Evolutionary conservation across 2,113 vertebrate species (phyloP), one percentile per base, ranked within the genome.

Genomic region (Mesoclemmys tuberculata): DNA sequence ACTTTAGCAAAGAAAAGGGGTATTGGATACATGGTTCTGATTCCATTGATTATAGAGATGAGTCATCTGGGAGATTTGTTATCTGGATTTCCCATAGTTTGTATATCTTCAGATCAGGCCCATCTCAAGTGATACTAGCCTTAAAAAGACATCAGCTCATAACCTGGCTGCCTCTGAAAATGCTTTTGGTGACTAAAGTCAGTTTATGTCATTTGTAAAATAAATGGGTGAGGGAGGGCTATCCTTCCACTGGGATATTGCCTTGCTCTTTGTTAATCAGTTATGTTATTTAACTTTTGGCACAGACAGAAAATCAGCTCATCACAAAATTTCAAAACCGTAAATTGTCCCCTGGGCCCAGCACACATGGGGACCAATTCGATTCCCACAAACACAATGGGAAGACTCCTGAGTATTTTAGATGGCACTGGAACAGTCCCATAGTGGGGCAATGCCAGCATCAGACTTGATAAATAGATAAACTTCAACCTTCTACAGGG

Each of bases 251-350:
- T 90, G 77, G 81, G 77, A 75, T 75, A 93, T 89, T 61, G 22
- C 10, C 89, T 64, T 87, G 82, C 51, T 80, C 85, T 24, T 83
- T 48, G 19, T 89, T 77, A 90, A 79, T 95, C 92, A 95, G 58
- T 84, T 86, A 58, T 44, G 46, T 61, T 68, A 93, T 87, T 44
- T 44, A 75, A 10, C 24, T 46, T 75, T 74, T 41, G 19, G 10
- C 38, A 74, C 38, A 41, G 68, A 74, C n/a, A 74, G n/a, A 74
- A 74, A 74, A 12, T 41, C 21, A 74, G 22, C 31, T 24, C 38
- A n/a, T 38, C n/a, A 41, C 10, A 44, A 19, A 41, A 74, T 26
- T 74, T 44, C 71, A 74, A 74, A 74, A 71, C 81, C 86, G 95
- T 93, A 93, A 92, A 84, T 61, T 4, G 5, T 21, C 64, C 35